Base-by-base conservation (phyloP, 2,888 invertebrate genomes). In the Eubasilissa splendida region DNA sequence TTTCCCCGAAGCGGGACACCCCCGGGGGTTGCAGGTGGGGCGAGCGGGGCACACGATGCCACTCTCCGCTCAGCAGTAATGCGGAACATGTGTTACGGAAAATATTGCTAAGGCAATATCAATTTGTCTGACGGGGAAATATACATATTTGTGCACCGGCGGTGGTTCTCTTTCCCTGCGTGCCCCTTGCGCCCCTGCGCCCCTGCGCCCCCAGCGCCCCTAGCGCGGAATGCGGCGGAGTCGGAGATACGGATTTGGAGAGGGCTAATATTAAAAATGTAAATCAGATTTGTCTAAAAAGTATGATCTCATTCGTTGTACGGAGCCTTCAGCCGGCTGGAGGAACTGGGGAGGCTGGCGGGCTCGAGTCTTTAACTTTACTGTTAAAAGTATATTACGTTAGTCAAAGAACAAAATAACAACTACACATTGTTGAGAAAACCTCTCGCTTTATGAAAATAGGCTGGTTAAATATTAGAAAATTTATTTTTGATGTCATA, bases 61-160 rank as follows among this genome's bases (percentile, higher is more conserved):
- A 80, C 59, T 73, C 80, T 73, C 71, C 73, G 73, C 66, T 65
- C 71, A 58, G 56, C 83, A 56, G 80, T 80, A 80, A 83, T 83
- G 77, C 81, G 56, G 74, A 80, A 81, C 83, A 83, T 83, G 79
- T 83, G 83, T 81, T 83, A 79, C 83, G 81, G 80, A 77, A 83
- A 81, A 83, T 83, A 83, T 83, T 81, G 83, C 81, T 68, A 77
- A 76, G 80, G 83, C 83, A 83, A 83, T 83, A 83, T 83, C 83
- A 83, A 83, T 83, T 83, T 83, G 80, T 83, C 79, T 81, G 81
- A 60, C 77, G 77, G 80, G 70, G 56, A 79, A 73, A 77, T 82
- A 80, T 80, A 80, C 78, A 78, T 78, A 78, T 82, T 80, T 82
- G 80, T 82, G 80, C 82, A 82, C 60, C 58, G 59, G 52, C 52